These are phyloP conservation scores for Myiagra hebetior DNA, from an alignment of 2,113 vertebrate genomes.

Conservation along the genomic window DNA sequence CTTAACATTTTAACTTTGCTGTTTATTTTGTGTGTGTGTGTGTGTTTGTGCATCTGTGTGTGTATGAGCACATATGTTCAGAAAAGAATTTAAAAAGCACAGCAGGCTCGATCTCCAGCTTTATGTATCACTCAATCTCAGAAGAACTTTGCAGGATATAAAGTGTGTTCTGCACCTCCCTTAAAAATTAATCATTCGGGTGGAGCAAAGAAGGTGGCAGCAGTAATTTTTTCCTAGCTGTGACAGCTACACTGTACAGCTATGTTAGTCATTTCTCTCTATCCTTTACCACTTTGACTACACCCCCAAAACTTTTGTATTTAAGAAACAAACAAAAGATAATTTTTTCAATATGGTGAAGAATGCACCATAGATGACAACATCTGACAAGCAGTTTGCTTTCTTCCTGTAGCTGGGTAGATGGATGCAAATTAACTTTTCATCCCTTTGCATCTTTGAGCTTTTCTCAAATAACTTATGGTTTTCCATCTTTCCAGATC, in stretches of 20 bases:
- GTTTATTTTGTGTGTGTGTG: not conserved
- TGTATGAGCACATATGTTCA: not conserved
- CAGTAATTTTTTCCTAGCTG: not conserved
- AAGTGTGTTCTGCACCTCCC: not conserved
- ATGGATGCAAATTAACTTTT: not conserved
- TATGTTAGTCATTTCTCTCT: not conserved
- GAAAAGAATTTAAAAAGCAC: not conserved
- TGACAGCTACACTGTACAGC: not conserved
- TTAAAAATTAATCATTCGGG: not conserved
- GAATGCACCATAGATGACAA: not conserved
- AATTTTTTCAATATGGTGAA: not conserved
- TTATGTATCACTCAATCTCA: not conserved
- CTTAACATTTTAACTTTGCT: conserved; percentile 5
- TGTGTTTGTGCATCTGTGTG: not conserved
- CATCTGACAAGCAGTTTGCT: not conserved
- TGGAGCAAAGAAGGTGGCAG: not conserved
- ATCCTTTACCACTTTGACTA: not conserved
- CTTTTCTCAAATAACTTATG: not conserved
- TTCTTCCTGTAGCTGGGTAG: not conserved
- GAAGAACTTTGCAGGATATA: not conserved
- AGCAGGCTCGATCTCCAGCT: not conserved
- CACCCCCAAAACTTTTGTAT: not conserved
- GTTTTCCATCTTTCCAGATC: not conserved
- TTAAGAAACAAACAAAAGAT: not conserved
- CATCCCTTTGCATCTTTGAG: not conserved